Evolutionary conservation across 2,113 vertebrate genomes (phyloP), one percentile per base, ranked within the genome.

Genomic region (Chroicocephalus ridibundus): DNA sequence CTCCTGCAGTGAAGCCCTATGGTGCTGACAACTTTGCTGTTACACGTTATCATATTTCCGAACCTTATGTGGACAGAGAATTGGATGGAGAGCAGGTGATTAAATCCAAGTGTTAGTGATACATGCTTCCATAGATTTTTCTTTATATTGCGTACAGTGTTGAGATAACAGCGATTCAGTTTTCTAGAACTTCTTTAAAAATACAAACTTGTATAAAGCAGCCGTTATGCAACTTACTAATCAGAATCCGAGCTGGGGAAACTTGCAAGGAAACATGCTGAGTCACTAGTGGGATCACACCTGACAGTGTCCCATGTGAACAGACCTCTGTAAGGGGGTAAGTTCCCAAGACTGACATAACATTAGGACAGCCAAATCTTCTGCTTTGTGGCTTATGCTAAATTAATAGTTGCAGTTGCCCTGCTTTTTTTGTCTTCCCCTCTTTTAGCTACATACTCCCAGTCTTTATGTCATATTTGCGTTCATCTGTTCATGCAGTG

Each of bases 21-120:
- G 95, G 96, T 29, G 83, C 97, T 57, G 98, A 93, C n/a, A 98
- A 95, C 66, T 99, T 98, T 26, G 98, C 98, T n/a, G 31, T 92
- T 61, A 99, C 99, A 8, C 98, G 97, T 80, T 98, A 99, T 76
- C 99, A 99, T 97, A 97, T 99, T 96, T 93, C 93, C 3, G 97
- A 98, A 21, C 93, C 96, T 44, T 93, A 97, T 0, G 99, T 99
- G 97, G 98, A 98, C 92, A 97, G 97, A 97, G 99, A 99, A 95
- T 69, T n/a, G 6, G 93, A 97, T 6, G 81, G 78, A 36, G 38
- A 95, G 10, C 99, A 99, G 98, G 99, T 99, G 96, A 97, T 42
- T 76, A 65, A 76, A 29, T 75, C 60, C 66, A 40, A 34, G 26
- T 76, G 3, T 70, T n/a, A 85, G 32, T 82, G n/a, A 46, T 34